These are phyloP conservation scores for Prinia subflava DNA, from an alignment of 2,113 vertebrate genomes.

Conservation along the genomic window DNA sequence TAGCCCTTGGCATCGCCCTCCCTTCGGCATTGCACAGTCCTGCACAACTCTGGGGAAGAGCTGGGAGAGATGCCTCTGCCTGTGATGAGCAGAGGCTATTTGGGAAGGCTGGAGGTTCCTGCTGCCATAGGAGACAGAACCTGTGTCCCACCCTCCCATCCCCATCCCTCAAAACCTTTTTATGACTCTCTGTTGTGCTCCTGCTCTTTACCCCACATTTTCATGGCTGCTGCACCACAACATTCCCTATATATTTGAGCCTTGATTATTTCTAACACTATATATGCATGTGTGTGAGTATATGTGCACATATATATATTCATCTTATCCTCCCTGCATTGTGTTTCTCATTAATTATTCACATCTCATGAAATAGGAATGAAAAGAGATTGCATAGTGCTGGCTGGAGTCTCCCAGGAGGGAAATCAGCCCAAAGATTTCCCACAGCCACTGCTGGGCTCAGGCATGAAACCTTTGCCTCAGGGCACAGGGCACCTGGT, in stretches of 20 bases:
- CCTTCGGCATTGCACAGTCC: neutral
- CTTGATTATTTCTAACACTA: neutral
- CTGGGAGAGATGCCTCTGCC: neutral
- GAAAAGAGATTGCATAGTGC: constrained; percentile 48
- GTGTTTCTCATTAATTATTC: constrained; percentile 67
- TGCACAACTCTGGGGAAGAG: neutral
- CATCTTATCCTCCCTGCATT: neutral
- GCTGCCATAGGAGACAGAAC: neutral
- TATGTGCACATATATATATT: neutral
- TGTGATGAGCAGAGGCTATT: accelerated
- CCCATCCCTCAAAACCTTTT: neutral
- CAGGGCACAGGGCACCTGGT: neutral
- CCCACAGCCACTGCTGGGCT: neutral
- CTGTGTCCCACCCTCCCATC: neutral
- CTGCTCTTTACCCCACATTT: neutral
- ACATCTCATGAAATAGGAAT: constrained; percentile 64
- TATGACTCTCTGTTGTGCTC: neutral
- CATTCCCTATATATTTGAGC: neutral
- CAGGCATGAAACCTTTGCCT: neutral
- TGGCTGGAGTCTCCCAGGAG: neutral
- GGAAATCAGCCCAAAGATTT: neutral
- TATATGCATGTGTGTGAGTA: neutral
- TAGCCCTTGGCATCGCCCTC: accelerated
- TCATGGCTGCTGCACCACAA: neutral
- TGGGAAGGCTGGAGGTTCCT: neutral